phyloP scores from a whole-genome alignment of 2,113 vertebrate species.

The Erythrocercus mccallii region DNA sequence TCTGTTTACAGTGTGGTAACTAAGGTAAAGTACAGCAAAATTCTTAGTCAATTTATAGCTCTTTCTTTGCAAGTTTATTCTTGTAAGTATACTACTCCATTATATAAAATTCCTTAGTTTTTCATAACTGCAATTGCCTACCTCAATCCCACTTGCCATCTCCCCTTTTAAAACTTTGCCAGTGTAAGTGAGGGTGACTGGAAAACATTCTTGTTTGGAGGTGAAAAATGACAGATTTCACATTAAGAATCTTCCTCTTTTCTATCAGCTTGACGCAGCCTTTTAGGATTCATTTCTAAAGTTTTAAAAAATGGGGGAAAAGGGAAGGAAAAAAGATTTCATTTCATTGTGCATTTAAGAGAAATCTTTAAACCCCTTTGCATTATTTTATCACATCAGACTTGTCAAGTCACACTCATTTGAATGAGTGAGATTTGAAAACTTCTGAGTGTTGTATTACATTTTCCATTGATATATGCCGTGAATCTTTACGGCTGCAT shows the following conservation, averaged over 20 bases:
- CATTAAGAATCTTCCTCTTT: background rate
- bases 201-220: background rate
- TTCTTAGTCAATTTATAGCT: background rate
- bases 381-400: conserved; percentile 56
- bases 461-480: conserved; percentile 60
- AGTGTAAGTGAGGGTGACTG: background rate
- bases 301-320: background rate
- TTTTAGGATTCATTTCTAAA: background rate
- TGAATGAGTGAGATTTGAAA: conserved; percentile 73
- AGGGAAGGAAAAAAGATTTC: background rate
- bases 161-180: background rate
- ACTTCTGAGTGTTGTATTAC: conserved; percentile 69
- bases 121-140: background rate
- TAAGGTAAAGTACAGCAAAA: background rate
- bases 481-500: conserved; percentile 25
- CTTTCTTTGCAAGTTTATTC: background rate
- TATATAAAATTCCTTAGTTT: background rate
- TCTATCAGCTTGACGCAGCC: background rate
- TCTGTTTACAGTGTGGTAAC: background rate
- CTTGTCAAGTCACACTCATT: conserved; percentile 72
- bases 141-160: background rate
- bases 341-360: conserved; percentile 35
- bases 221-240: background rate
- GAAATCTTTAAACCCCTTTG: conserved; percentile 47
- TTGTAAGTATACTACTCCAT: background rate